Evolutionary conservation across 1,140 invertebrate genomes (phyloP), one percentile per base, ranked within the genome.

Genomic region (Arctopsyche grandis): DNA sequence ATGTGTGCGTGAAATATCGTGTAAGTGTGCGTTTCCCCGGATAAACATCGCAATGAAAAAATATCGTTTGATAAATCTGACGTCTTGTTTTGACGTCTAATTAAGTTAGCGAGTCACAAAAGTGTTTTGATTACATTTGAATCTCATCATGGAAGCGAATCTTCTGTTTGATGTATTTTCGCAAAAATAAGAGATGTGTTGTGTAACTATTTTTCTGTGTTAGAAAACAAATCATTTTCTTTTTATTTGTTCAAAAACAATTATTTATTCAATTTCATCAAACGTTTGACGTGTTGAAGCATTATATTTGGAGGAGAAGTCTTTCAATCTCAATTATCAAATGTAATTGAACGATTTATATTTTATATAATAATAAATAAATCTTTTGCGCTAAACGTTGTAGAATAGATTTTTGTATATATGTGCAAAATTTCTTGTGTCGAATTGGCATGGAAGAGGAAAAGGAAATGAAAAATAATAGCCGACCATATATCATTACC

Each of bases 121-220:
- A 66, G 21, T 38, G 75, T 63, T 77, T 77, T 77, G 56, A 77
- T 77, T 77, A 77, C 56, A 77, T 77, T 77, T 77, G 56, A 77
- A 77, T 77, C 16, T 77, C 75, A 66, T 66, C 24, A 44, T 16
- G n/a, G 44, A 48, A 56, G 22, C 16, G 48, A 26, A 0, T 16
- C 9, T 19, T 60, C 56, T 9, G 19, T 60, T 9, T 60, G 21
- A 60, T 38, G 56, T 60, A 60, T 52, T 60, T 60, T 19, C 56
- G 56, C 16, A 1, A 38, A 7, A 38, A 7, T 1, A 7, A 38
- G 29, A 38, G 16, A 60, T 9, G 56, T n/a, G n/a, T n/a, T n/a
- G n/a, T n/a, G n/a, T n/a, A n/a, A n/a, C 56, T 21, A 60, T 60
- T 60, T 60, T 9, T 60, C 56, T 60, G 5, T 60, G 56, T 60